These are phyloP conservation scores for Brachyrhaphis roseni DNA, from an alignment of 2,797 vertebrate species.

Conservation along the genomic window DNA sequence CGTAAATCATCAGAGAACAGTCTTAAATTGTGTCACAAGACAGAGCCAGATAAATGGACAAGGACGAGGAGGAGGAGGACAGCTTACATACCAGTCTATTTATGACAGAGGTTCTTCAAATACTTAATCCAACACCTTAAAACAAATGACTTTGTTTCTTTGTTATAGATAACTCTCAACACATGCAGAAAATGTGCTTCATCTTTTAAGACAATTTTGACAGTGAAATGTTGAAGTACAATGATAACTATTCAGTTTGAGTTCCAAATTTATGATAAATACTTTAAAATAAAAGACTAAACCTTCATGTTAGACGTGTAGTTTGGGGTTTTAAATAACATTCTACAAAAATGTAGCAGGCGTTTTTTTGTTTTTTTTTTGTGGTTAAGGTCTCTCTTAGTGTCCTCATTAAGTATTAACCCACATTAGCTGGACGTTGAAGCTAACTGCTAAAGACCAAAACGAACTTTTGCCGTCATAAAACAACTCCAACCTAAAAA, in stretches of 20 bases:
- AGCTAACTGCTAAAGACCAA: background rate
- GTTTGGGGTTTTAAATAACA: background rate
- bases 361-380: background rate
- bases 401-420: background rate
- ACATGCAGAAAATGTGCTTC: no score
- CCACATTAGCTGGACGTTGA: background rate
- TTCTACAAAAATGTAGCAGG: background rate
- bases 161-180: background rate
- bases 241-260: background rate
- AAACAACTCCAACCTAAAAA: background rate
- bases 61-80: constrained; percentile 39
- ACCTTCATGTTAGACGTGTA: background rate
- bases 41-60: constrained; percentile 56
- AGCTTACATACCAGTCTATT: constrained; percentile 59
- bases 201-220: background rate
- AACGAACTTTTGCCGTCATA: background rate
- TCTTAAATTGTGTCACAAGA: constrained; percentile 69
- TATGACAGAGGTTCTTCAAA: constrained; percentile 61
- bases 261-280: background rate
- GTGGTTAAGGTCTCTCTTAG: background rate
- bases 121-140: constrained; percentile 31
- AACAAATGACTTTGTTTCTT: constrained; percentile 14
- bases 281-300: background rate
- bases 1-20: constrained; percentile 71
- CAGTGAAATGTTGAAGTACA: background rate